Evolutionary conservation across 1,140 invertebrate species (phyloP).

Genomic region (Formica exsecta): DNA sequence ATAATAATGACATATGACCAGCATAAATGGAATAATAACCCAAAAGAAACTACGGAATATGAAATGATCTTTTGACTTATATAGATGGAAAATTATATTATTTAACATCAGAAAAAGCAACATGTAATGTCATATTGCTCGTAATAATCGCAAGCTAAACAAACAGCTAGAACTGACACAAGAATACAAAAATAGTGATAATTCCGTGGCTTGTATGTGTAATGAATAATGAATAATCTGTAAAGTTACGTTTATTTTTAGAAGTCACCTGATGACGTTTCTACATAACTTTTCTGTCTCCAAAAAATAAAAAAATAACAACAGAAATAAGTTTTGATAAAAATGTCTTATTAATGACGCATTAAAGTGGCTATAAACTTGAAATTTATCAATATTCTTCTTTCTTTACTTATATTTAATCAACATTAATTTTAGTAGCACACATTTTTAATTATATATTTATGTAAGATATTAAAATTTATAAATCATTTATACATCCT

Average conservation of each 20-base stretch:
- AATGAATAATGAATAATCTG: not conserved
- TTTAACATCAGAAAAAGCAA: no score
- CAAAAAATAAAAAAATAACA: not conserved
- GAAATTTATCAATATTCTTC: not conserved
- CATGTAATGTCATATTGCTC: no score
- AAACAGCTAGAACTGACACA: no score
- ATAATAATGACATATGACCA: not conserved
- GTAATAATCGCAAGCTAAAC: no score
- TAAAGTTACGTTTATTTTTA: not conserved
- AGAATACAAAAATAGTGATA: no score
- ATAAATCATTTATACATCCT: not conserved
- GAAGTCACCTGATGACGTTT: not conserved
- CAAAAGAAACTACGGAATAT: no score
- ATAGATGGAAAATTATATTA: no score
- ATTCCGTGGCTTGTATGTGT: not conserved
- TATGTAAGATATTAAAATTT: not conserved
- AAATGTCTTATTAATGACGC: not conserved
- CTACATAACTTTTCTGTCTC: not conserved
- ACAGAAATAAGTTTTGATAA: not conserved
- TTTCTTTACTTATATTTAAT: not conserved
- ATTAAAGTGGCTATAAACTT: not conserved
- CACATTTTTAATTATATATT: not conserved
- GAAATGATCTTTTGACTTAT: no score
- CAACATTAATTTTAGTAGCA: not conserved
- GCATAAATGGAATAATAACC: no score